Base-by-base conservation (phyloP, 2,797 vertebrate species). In the Gila robusta region DNA sequence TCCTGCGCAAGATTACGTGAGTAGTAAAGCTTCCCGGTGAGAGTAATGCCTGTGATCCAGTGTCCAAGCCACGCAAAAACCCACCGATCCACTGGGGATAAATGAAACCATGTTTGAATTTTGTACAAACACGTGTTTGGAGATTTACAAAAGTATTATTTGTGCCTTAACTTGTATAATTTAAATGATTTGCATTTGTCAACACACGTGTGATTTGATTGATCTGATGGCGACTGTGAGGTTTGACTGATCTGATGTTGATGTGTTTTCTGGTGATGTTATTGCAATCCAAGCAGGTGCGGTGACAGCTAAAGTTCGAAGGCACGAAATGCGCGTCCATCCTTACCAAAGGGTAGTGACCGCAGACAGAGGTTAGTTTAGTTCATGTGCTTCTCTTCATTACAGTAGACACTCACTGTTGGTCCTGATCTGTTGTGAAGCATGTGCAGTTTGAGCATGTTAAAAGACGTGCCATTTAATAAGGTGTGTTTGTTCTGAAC, bases 281-380 rank as follows among this genome's bases (percentile, higher is more conserved):
- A 88, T 97, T 97, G 95, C 95, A 95, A 96, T 97, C 96, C 96
- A 96, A 97, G 96, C 97, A 97, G 97, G 97, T 97, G 97, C 96
- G 92, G 96, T 97, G 96, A 94, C 96, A 92, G 94, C 96, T 97
- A 97, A 98, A 96, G 95, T 97, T 95, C 95, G 96, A 96, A 97
- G 97, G 96, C 96, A 97, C 93, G 96, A 97, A 95, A 94, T 97
- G 96, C 96, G 97, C 90, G 96, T 97, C 96, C 97, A 97, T 97
- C 97, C 97, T 97, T 97, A 98, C 96, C 96, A 97, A 96, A 97
- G 97, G 97, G 94, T 96, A 95, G 95, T 97, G 96, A 96, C 96
- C 96, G 95, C 96, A 96, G 97, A 97, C 96, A 93, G 96, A 98
- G 97, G 97, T 98, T 97, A 97, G 97, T 98, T 95, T 97, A 97